These are phyloP conservation scores for Phataginus tricuspis DNA, from an alignment of 2,797 vertebrate species.

Conservation along the genomic window DNA sequence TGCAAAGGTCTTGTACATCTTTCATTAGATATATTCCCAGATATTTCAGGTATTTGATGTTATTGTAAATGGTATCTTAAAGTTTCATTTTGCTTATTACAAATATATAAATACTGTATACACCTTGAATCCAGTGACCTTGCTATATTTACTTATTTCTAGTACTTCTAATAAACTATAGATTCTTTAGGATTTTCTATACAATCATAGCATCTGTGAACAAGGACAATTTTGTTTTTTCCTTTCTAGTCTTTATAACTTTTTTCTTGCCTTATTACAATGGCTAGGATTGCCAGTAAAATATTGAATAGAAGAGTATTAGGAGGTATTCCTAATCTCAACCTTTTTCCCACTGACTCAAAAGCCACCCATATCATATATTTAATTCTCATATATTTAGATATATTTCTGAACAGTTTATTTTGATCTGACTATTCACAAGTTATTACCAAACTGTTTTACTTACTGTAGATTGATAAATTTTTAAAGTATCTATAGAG, in stretches of 20 bases:
- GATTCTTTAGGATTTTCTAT: conserved; percentile 1
- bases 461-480: background rate
- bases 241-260: background rate
- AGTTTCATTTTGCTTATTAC: background rate
- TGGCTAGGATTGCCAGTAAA: background rate
- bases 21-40: background rate
- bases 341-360: background rate
- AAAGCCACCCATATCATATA: background rate
- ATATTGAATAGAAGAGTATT: background rate
- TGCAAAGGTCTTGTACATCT: background rate
- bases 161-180: background rate
- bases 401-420: conserved; percentile 26
- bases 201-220: background rate
- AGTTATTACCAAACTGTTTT: background rate
- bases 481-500: background rate
- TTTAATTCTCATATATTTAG: background rate
- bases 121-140: background rate
- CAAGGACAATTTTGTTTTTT: background rate
- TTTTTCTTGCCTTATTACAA: background rate
- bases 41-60: background rate
- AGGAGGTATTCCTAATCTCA: background rate
- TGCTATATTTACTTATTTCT: background rate
- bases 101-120: background rate
- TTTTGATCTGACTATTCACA: background rate
- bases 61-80: background rate